Conservation (phyloP, 2,888 invertebrate genomes). For the Meloe dianella region DNA sequence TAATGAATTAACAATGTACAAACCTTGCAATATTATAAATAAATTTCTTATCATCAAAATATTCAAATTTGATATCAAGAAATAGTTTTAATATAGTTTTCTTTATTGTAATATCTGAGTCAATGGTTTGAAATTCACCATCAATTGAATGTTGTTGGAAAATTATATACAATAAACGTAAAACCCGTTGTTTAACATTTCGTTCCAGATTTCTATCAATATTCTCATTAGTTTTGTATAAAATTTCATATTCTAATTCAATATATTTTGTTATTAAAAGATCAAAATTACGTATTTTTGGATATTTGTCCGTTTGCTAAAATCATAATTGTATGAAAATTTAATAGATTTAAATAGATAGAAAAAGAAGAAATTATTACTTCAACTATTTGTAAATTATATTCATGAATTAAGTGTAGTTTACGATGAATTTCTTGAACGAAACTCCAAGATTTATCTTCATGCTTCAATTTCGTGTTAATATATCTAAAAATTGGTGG, state of each 20-base stretch:
- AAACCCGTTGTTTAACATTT: slow-evolving; percentile 14
- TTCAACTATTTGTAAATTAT: slow-evolving; percentile 30
- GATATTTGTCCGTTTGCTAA: slow-evolving; percentile 20
- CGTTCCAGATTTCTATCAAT: not conserved
- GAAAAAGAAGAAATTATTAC: no score
- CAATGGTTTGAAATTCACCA: slow-evolving; percentile 10
- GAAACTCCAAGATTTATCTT: slow-evolving; percentile 31
- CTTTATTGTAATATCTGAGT: slow-evolving; percentile 8
- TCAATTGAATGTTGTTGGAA: not conserved
- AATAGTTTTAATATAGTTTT: slow-evolving; percentile 17
- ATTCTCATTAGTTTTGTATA: slow-evolving; percentile 14
- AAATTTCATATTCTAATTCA: slow-evolving; percentile 24
- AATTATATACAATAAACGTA: slow-evolving; percentile 20
- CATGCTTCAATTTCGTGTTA: slow-evolving; percentile 30
- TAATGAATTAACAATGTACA: no score
- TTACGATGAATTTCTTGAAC: slow-evolving; percentile 34
- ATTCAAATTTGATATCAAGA: slow-evolving; percentile 13
- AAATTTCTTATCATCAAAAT: slow-evolving; percentile 17
- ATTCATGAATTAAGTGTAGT: slow-evolving; percentile 35
- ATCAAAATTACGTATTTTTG: slow-evolving; percentile 22
- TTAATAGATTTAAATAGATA: no score
- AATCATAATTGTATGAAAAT: slow-evolving; percentile 1
- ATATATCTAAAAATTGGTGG: slow-evolving; percentile 38
- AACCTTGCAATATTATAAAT: slow-evolving; percentile 23
- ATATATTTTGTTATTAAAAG: slow-evolving; percentile 23